Evolutionary conservation across 1,140 invertebrate genomes (phyloP).

Genomic region (Nixonia krombeini): DNA sequence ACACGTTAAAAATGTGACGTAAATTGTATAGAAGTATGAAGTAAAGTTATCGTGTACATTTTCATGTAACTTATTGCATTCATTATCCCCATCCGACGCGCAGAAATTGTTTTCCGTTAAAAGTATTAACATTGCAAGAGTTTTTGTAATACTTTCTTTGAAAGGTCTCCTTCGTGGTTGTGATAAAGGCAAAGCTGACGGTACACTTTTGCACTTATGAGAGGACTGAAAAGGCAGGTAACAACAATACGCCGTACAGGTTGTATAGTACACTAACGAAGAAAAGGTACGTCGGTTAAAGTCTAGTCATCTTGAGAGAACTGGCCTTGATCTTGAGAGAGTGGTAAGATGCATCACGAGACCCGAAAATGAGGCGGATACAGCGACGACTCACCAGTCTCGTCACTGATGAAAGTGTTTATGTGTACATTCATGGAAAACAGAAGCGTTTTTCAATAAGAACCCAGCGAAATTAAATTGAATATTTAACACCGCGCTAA

Average conservation of each 20-base stretch:
- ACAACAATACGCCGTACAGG: constrained; percentile 35
- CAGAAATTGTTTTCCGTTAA: too few relatives aligned
- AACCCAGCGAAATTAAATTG: background rate
- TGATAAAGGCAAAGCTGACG: constrained; percentile 47
- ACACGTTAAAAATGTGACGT: too few relatives aligned
- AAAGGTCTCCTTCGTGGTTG: background rate
- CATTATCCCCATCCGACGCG: too few relatives aligned
- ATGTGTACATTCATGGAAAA: constrained; percentile 10
- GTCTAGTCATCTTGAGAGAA: constrained; percentile 66
- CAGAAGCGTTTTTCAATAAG: constrained; percentile 1
- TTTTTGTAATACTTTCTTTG: background rate
- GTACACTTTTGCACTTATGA: constrained; percentile 44
- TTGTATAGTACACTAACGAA: constrained; percentile 34
- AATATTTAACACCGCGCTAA: too few relatives aligned
- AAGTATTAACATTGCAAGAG: too few relatives aligned
- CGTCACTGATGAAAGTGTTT: constrained; percentile 28
- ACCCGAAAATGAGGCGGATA: constrained; percentile 56
- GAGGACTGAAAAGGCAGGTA: constrained; percentile 46
- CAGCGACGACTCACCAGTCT: constrained; percentile 42
- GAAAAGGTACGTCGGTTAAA: constrained; percentile 62
- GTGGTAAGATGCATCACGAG: constrained; percentile 59
- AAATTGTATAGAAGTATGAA: too few relatives aligned
- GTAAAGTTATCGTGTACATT: too few relatives aligned
- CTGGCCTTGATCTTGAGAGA: constrained; percentile 69
- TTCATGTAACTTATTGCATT: too few relatives aligned